Conservation (phyloP, 2,797 vertebrate species). For the Schizothorax lantsangensis region DNA sequence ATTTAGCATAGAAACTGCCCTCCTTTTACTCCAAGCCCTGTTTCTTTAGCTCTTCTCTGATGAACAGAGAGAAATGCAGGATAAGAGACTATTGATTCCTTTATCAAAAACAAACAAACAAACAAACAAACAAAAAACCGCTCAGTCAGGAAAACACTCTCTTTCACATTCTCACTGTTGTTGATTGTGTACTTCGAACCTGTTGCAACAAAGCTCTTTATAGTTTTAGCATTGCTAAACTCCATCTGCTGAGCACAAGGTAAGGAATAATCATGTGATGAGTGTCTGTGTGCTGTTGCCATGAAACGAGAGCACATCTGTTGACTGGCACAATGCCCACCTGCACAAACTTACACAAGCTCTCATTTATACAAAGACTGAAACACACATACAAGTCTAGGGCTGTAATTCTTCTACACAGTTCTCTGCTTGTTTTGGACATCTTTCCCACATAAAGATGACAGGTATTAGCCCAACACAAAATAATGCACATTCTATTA, state of each 20-base stretch:
- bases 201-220: conserved; percentile 17
- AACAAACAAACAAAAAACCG: background rate
- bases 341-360: conserved; percentile 20
- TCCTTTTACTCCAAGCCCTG: conserved; percentile 30
- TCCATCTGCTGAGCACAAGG: conserved; percentile 34
- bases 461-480: background rate
- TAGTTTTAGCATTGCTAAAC: conserved; percentile 11
- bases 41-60: conserved; percentile 1
- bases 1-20: conserved; percentile 67
- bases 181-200: background rate
- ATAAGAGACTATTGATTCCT: conserved; percentile 23
- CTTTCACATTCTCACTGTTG: background rate
- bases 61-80: conserved; percentile 53
- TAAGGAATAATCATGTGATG: conserved; percentile 26
- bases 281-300: conserved; percentile 18
- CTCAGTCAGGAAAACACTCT: background rate
- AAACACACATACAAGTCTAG: background rate
- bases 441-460: background rate
- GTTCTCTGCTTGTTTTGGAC: background rate
- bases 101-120: background rate
- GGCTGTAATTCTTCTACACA: background rate
- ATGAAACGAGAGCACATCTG: conserved; percentile 46
- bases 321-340: conserved; percentile 40
- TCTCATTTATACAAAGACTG: conserved; percentile 1
- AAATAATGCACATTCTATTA: background rate